Percentiles rank a stretch among this genome's conserved stretches.
phyloP scores from a whole-genome alignment of 2,113 vertebrate genomes.

The Malurus melanocephalus region DNA sequence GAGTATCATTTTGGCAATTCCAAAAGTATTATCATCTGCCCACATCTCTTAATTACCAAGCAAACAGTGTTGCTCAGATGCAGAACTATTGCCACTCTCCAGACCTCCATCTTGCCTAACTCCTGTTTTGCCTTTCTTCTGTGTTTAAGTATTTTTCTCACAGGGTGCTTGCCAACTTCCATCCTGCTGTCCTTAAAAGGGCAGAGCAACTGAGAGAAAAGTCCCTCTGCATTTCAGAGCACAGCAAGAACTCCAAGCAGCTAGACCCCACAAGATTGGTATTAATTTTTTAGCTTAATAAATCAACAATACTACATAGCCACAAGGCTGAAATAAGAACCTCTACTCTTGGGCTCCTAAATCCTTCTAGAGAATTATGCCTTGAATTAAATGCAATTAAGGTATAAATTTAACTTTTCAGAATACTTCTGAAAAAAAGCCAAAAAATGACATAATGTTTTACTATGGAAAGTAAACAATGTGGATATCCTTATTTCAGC shows the following conservation, averaged over 20 bases:
- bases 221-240: constrained; percentile 41
- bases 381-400: neutral
- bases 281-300: constrained; percentile 37
- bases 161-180: constrained; percentile 52
- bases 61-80: neutral
- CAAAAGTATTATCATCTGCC: neutral
- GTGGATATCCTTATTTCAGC: neutral
- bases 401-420: neutral
- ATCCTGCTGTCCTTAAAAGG: constrained; percentile 55
- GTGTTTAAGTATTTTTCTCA: constrained; percentile 37
- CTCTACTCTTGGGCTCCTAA: neutral
- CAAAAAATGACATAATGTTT: neutral
- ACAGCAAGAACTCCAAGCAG: constrained; percentile 29
- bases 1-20: neutral
- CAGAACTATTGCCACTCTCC: neutral
- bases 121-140: constrained; percentile 19
- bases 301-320: neutral
- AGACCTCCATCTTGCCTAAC: neutral
- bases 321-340: neutral
- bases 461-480: neutral
- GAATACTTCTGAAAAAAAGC: neutral
- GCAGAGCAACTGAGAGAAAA: constrained; percentile 39
- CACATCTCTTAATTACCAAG: neutral
- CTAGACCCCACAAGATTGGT: constrained; percentile 8
- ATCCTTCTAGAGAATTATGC: neutral